Conservation (phyloP, 2,888 invertebrate genomes). For the Hetaerina titia region DNA sequence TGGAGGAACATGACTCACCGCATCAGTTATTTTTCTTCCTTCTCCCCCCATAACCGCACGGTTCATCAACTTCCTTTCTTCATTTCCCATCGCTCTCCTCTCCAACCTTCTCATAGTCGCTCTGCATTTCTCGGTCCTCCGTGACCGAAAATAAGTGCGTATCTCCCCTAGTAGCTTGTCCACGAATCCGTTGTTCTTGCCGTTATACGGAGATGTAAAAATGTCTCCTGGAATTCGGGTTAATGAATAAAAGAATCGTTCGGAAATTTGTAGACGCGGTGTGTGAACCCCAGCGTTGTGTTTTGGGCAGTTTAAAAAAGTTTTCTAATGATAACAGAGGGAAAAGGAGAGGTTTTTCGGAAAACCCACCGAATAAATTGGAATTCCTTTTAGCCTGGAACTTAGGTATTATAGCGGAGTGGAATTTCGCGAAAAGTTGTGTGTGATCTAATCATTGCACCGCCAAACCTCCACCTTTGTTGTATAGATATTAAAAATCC, state of each 20-base stretch:
- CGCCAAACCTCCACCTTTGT: no score
- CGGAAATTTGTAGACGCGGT: background rate
- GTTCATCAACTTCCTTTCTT: background rate
- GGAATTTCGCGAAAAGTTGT: no score
- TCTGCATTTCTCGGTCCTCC: no score
- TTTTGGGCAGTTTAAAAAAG: background rate
- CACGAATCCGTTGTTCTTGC: background rate
- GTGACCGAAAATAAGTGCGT: background rate
- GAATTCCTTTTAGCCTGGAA: no score
- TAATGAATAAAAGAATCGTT: background rate
- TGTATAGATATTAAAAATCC: no score
- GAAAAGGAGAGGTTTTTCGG: no score
- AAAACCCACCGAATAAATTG: no score
- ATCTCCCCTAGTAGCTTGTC: background rate
- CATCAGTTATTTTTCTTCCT: background rate
- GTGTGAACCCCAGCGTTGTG: background rate
- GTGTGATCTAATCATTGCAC: no score
- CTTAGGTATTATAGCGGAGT: no score
- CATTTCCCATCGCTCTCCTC: background rate
- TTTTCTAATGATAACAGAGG: no score
- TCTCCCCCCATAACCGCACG: background rate
- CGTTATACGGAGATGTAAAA: background rate
- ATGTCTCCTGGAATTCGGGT: background rate
- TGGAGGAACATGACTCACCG: background rate
- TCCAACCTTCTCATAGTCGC: no score